A percentile compares a stretch with the other conserved stretches of the same genome.
phyloP scores from a whole-genome alignment of 2,888 invertebrate genomes.

The Meghimatium bilineatum region DNA sequence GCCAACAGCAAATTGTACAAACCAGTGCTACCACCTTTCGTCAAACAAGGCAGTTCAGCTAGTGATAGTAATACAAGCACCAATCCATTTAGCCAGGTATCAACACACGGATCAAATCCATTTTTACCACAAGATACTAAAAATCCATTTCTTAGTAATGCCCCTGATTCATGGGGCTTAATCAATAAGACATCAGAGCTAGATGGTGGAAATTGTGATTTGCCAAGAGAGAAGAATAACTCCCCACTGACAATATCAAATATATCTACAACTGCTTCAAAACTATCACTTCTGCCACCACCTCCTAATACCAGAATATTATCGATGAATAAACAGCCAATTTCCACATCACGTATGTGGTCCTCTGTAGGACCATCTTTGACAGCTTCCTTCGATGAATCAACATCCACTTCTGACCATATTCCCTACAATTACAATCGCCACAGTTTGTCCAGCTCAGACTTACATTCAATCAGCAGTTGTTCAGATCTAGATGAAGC shows the following conservation, averaged over 20 bases:
- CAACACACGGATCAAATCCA: conserved; percentile 26
- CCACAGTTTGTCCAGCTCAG: conserved; percentile 39
- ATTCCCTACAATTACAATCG: conserved; percentile 29
- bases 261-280: not conserved
- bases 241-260: not conserved
- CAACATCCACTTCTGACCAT: not conserved
- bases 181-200: not conserved
- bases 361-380: conserved; percentile 44
- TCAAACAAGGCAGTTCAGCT: conserved; percentile 9
- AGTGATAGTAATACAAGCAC: not conserved
- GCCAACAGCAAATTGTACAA: conserved; percentile 48
- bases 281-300: conserved; percentile 22
- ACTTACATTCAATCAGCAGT: conserved; percentile 21
- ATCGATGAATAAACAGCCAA: conserved; percentile 16
- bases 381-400: conserved; percentile 39
- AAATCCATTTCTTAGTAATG: conserved; percentile 17
- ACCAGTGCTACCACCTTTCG: conserved; percentile 50
- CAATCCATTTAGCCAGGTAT: not conserved
- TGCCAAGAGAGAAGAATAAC: not conserved
- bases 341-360: conserved; percentile 29
- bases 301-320: conserved; percentile 13
- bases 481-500: conserved; percentile 14
- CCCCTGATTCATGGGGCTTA: not conserved
- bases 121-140: conserved; percentile 16
- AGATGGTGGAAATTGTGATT: not conserved